A percentile compares a stretch with the other conserved stretches of the same genome.
Evolutionary conservation across 35 echinoderm and acorn worm species (phyloP).

Genomic region (Patiria miniata): DNA sequence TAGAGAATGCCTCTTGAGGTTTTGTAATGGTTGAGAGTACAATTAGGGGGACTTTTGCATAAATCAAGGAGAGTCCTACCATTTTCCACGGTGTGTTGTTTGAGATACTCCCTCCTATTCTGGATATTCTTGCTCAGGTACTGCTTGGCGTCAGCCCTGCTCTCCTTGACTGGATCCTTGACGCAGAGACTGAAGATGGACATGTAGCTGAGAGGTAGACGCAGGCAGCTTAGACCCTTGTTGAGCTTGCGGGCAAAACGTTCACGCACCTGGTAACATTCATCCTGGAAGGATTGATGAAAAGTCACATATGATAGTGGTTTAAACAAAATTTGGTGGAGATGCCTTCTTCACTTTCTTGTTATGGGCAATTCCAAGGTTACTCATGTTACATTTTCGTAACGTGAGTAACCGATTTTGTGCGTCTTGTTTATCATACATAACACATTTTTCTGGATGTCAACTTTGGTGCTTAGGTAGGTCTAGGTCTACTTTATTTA

Average conservation of each 20-base stretch:
- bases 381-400: too few species aligned
- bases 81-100: slow-evolving; percentile 49
- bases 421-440: too few species aligned
- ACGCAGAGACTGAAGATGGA: slow-evolving; percentile 84
- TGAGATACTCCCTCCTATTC: slow-evolving; percentile 78
- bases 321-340: too few species aligned
- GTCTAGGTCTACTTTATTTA: too few species aligned
- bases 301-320: neutral
- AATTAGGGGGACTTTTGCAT: too few species aligned
- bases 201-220: slow-evolving; percentile 88
- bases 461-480: too few species aligned
- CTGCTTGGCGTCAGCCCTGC: slow-evolving; percentile 51
- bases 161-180: slow-evolving; percentile 91
- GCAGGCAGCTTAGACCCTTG: slow-evolving; percentile 68
- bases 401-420: too few species aligned
- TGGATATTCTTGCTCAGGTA: slow-evolving; percentile 72
- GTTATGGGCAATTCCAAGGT: too few species aligned
- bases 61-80: neutral
- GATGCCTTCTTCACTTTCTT: too few species aligned
- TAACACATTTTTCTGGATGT: too few species aligned
- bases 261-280: slow-evolving; percentile 93
- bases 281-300: slow-evolving; percentile 67
- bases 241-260: slow-evolving; percentile 81
- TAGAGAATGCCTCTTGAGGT: too few species aligned
- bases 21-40: too few species aligned